phyloP scores from a whole-genome alignment of 1,140 invertebrate species.

The Centruroides vittatus region DNA sequence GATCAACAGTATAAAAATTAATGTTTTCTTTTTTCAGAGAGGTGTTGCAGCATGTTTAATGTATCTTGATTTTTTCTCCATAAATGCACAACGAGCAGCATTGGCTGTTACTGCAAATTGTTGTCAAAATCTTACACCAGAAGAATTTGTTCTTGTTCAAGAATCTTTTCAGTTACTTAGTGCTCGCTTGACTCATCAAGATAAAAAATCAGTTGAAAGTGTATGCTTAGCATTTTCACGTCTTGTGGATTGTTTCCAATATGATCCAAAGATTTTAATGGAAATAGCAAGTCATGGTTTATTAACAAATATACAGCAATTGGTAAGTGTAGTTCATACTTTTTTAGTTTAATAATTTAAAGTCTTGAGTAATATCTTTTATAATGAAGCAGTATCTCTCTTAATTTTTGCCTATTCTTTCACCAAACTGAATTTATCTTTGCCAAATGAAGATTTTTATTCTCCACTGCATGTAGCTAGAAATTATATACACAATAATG shows the following conservation, averaged over 20 bases:
- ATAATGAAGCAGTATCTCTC: too few species aligned
- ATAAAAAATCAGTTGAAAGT: slow-evolving; percentile 95
- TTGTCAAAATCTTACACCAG: slow-evolving; percentile 80
- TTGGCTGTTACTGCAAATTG: slow-evolving; percentile 92
- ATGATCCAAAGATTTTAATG: slow-evolving; percentile 72
- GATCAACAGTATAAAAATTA: background rate
- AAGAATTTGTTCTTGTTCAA: slow-evolving; percentile 83
- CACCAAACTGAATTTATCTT: too few species aligned
- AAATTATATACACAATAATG: too few species aligned
- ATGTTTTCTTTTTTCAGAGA: slow-evolving; percentile 41
- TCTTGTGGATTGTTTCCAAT: slow-evolving; percentile 90
- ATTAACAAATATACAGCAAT: slow-evolving; percentile 79
- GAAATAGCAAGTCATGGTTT: slow-evolving; percentile 90
- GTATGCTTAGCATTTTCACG: slow-evolving; percentile 86
- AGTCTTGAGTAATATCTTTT: too few species aligned
- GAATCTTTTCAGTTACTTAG: slow-evolving; percentile 78
- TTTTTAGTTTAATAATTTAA: too few species aligned
- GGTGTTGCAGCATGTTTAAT: slow-evolving; percentile 89
- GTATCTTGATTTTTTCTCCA: slow-evolving; percentile 95
- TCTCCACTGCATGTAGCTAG: too few species aligned
- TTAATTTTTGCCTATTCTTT: too few species aligned
- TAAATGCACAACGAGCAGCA: slow-evolving; percentile 86
- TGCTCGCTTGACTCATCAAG: slow-evolving; percentile 75
- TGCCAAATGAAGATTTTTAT: too few species aligned
- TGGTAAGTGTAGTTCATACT: slow-evolving; percentile 37